phyloP scores from a whole-genome alignment of 1,140 invertebrate species.

The Listronotus oregonensis region DNA sequence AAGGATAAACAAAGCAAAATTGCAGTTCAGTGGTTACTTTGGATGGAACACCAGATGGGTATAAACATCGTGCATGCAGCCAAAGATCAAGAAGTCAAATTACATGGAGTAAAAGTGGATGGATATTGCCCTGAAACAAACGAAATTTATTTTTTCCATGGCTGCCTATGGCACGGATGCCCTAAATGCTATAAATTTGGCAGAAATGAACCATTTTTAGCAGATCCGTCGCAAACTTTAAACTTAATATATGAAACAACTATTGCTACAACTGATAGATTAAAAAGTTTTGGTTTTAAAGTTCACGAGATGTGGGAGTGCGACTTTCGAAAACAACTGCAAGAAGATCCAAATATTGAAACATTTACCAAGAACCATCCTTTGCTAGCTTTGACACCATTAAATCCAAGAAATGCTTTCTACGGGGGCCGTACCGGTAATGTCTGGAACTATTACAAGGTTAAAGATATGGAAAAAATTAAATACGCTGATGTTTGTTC shows the following conservation, averaged over 20 bases:
- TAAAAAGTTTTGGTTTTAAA: too few species aligned
- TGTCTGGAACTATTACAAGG: too few species aligned
- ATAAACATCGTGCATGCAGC: conserved; percentile 22
- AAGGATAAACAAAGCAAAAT: conserved; percentile 10
- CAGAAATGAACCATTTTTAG: neutral
- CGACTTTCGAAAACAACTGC: too few species aligned
- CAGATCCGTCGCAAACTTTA: neutral
- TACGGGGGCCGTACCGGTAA: too few species aligned
- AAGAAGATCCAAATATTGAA: too few species aligned
- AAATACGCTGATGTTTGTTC: conserved; percentile 47
- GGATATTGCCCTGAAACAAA: neutral
- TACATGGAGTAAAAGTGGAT: neutral
- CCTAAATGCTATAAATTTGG: neutral
- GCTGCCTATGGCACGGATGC: neutral
- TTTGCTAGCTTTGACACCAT: too few species aligned
- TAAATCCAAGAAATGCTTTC: too few species aligned
- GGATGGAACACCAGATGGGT: neutral
- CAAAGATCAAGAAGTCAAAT: neutral
- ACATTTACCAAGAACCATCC: too few species aligned
- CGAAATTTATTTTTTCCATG: neutral
- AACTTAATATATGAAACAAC: neutral
- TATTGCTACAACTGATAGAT: too few species aligned
- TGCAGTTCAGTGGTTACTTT: neutral
- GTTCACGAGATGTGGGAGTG: too few species aligned
- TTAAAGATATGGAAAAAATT: too few species aligned